phyloP scores from a whole-genome alignment of 2,888 invertebrate genomes.

The Andrena bucephala region DNA sequence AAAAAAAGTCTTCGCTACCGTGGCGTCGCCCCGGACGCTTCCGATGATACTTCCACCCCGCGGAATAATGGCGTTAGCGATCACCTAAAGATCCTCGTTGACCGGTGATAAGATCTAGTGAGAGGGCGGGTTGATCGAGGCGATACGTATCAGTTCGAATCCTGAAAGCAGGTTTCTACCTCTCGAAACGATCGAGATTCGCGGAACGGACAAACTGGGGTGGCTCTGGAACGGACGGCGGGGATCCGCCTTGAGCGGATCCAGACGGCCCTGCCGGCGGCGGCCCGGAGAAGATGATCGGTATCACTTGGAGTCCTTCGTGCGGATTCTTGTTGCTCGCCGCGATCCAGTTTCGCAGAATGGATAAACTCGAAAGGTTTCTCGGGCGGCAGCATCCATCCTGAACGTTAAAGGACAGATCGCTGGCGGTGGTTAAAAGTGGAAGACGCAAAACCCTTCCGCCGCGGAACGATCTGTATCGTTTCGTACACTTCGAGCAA shows the following conservation, averaged over 20 bases:
- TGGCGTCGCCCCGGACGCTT: background rate
- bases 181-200: slow-evolving; percentile 68
- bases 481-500: slow-evolving; percentile 42
- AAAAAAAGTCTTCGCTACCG: slow-evolving; percentile 31
- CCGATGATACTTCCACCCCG: slow-evolving; percentile 36
- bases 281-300: slow-evolving; percentile 56
- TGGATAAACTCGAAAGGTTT: slow-evolving; percentile 65
- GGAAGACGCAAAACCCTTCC: slow-evolving; percentile 16
- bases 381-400: slow-evolving; percentile 40
- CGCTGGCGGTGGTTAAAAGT: background rate
- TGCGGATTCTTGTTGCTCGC: slow-evolving; percentile 63
- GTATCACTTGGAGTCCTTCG: slow-evolving; percentile 64
- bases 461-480: slow-evolving; percentile 51
- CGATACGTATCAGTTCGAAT: slow-evolving; percentile 65
- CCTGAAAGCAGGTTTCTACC: slow-evolving; percentile 63
- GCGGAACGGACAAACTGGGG: slow-evolving; percentile 48
- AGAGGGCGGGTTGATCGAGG: slow-evolving; percentile 20
- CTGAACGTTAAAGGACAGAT: slow-evolving; percentile 45
- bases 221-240: slow-evolving; percentile 30
- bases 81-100: slow-evolving; percentile 55
- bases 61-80: slow-evolving; percentile 58
- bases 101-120: slow-evolving; percentile 55
- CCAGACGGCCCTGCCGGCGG: slow-evolving; percentile 30
- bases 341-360: slow-evolving; percentile 71
- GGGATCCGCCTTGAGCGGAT: slow-evolving; percentile 55